phyloP scores from a whole-genome alignment of 2,888 invertebrate genomes.

The Chesias legatella region DNA sequence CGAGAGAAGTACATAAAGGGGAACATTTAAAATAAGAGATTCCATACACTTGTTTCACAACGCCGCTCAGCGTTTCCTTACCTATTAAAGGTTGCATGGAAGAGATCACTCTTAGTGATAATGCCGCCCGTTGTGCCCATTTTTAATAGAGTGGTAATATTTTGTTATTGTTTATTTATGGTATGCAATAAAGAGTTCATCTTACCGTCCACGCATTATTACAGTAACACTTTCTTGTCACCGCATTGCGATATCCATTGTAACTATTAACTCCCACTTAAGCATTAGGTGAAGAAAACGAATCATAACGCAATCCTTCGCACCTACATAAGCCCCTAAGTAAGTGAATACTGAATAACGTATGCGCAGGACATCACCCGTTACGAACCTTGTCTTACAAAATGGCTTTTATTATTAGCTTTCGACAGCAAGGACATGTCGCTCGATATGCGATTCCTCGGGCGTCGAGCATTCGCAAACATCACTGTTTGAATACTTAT shows the following conservation, averaged over 20 bases:
- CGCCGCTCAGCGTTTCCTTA: too few relatives aligned
- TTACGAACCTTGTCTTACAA: slow-evolving; percentile 62
- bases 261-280: slow-evolving; percentile 23
- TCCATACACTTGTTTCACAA: too few relatives aligned
- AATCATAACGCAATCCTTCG: slow-evolving; percentile 23
- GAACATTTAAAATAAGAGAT: too few relatives aligned
- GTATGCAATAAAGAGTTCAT: too few relatives aligned
- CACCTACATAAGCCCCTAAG: slow-evolving; percentile 1
- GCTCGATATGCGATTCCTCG: slow-evolving; percentile 36
- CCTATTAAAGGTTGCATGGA: too few relatives aligned
- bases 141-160: too few relatives aligned
- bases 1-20: too few relatives aligned
- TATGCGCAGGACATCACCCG: slow-evolving; percentile 54
- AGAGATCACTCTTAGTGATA: too few relatives aligned
- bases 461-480: slow-evolving; percentile 37
- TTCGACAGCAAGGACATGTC: slow-evolving; percentile 57
- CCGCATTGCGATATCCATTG: slow-evolving; percentile 13
- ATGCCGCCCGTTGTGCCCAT: too few relatives aligned
- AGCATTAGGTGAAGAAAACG: slow-evolving; percentile 26
- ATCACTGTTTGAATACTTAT: too few relatives aligned
- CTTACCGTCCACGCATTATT: background rate
- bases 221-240: slow-evolving; percentile 9
- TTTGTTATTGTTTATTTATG: too few relatives aligned
- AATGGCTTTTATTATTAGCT: slow-evolving; percentile 47
- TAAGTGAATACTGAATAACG: slow-evolving; percentile 26